Evolutionary conservation across 2,113 vertebrate genomes (phyloP).

Genomic region (Nasalis larvatus): DNA sequence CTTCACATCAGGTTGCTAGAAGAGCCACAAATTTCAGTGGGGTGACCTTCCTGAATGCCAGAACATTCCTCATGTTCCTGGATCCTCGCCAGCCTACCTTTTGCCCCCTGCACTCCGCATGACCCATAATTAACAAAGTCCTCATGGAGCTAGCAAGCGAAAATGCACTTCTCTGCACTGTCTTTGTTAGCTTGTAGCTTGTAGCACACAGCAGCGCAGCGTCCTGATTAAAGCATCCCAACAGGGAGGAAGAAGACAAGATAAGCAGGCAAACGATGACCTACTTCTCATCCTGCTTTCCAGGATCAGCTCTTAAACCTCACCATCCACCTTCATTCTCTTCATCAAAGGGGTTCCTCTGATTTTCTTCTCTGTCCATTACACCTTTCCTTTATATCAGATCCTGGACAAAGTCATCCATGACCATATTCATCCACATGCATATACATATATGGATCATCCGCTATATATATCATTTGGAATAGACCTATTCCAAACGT

Average conservation of each 20-base stretch:
- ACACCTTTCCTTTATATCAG: not conserved
- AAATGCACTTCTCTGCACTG: not conserved
- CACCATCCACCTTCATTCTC: not conserved
- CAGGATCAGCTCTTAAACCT: not conserved
- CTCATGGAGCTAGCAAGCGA: not conserved
- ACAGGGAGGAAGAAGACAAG: not conserved
- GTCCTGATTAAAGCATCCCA: not conserved
- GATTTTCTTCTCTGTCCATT: slow-evolving; percentile 12
- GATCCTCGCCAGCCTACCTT: not conserved
- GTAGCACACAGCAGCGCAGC: not conserved
- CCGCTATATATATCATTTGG: not conserved
- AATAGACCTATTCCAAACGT: not conserved
- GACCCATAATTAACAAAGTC: not conserved
- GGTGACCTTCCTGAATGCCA: not conserved
- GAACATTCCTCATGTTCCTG: not conserved
- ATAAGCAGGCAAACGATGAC: not conserved
- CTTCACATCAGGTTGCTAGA: not conserved
- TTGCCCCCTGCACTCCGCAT: not conserved
- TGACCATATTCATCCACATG: not conserved
- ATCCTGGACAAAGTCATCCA: not conserved
- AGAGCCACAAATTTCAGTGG: not conserved
- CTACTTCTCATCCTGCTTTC: not conserved
- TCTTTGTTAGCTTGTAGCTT: not conserved
- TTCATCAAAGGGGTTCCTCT: not conserved
- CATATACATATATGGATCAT: not conserved